A percentile compares a stretch with the other conserved stretches of the same genome.
These are phyloP conservation scores for Diacarnus erythraeanus DNA, from an alignment of 37 sponge, comb jelly and placozoan species.

Conservation along the genomic window DNA sequence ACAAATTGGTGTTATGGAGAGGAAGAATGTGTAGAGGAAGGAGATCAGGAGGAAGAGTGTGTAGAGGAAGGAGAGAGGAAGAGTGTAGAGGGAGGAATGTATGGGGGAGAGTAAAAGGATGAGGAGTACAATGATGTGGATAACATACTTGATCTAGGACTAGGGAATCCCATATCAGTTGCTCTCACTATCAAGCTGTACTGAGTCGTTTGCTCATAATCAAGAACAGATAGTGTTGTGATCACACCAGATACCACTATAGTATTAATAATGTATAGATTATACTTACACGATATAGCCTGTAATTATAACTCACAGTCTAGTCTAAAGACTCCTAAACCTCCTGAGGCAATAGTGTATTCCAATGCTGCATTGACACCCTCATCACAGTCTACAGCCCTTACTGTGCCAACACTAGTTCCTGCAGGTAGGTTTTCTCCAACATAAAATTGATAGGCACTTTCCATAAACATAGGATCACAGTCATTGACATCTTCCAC, in stretches of 20 bases:
- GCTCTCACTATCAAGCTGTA: slow-evolving; percentile 43
- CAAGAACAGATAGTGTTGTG: slow-evolving; percentile 3
- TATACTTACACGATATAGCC: not conserved
- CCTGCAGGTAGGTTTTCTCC: slow-evolving; percentile 34
- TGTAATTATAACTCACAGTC: slow-evolving; percentile 35
- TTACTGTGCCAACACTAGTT: slow-evolving; percentile 27
- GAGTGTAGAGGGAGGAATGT: not conserved
- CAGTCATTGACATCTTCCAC: slow-evolving; percentile 47
- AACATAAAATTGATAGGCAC: not conserved
- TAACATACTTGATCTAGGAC: not conserved
- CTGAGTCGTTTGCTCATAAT: slow-evolving; percentile 4
- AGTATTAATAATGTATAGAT: not conserved
- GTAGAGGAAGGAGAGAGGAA: too few relatives aligned
- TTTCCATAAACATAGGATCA: slow-evolving; percentile 22
- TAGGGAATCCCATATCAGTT: slow-evolving; percentile 34
- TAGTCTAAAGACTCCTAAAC: slow-evolving; percentile 13
- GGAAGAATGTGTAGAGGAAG: too few relatives aligned
- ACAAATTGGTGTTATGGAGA: too few relatives aligned
- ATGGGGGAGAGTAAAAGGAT: not conserved
- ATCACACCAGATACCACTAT: slow-evolving; percentile 44
- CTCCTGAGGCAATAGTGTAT: slow-evolving; percentile 41
- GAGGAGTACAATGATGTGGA: not conserved
- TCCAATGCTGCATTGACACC: slow-evolving; percentile 20
- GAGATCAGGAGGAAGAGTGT: too few relatives aligned
- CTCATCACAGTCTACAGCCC: slow-evolving; percentile 37